A percentile compares a stretch with the other conserved stretches of the same genome.
Conservation (phyloP, 2,113 vertebrate genomes). For the Grammomys surdaster region DNA sequence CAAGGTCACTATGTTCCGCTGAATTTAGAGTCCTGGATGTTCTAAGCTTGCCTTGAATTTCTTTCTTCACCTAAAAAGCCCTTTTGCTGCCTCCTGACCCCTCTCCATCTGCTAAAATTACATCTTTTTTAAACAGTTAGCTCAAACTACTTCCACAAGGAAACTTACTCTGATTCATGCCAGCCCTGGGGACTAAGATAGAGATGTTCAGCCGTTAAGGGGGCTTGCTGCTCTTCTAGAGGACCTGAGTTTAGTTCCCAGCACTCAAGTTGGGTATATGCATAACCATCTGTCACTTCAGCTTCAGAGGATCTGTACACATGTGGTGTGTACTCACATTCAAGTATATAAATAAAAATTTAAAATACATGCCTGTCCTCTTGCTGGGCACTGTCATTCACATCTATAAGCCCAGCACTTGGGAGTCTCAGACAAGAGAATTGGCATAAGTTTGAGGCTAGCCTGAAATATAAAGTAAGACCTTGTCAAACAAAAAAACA, state of each 20-base stretch:
- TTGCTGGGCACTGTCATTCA: not conserved
- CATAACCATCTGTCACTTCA: not conserved
- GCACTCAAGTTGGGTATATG: too few species aligned
- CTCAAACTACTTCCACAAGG: not conserved
- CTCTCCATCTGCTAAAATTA: not conserved
- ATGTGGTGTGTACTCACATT: not conserved
- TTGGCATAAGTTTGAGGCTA: not conserved
- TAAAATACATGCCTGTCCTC: not conserved
- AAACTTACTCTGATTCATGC: not conserved
- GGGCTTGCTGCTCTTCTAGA: not conserved
- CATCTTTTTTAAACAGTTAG: not conserved
- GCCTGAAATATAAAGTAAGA: not conserved
- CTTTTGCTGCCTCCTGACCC: not conserved
- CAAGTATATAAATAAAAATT: not conserved
- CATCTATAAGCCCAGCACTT: not conserved
- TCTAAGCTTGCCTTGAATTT: constrained; percentile 31
- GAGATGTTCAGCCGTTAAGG: not conserved
- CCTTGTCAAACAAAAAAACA: not conserved
- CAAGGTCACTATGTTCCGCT: not conserved
- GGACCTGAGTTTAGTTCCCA: not conserved
- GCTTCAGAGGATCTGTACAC: not conserved
- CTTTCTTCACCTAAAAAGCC: constrained; percentile 10
- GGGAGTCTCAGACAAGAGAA: not conserved
- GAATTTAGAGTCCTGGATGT: not conserved
- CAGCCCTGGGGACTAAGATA: not conserved